phyloP scores from a whole-genome alignment of 2,113 vertebrate genomes.

The Pitta sordida region DNA sequence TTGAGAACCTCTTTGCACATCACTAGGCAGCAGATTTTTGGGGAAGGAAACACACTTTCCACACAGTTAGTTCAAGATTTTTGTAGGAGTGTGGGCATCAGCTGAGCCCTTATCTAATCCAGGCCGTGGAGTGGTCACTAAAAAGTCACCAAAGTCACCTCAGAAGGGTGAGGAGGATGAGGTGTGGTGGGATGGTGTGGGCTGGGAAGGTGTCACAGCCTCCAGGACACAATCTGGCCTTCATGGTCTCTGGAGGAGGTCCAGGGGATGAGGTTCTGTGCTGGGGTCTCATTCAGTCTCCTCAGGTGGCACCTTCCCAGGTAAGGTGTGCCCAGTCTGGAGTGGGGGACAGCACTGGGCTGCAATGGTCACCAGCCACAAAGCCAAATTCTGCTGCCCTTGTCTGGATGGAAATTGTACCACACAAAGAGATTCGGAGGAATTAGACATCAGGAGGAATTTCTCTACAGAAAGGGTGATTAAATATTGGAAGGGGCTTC shows the following conservation, averaged over 20 bases:
- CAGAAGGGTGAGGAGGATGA: not conserved
- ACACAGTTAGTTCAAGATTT: not conserved
- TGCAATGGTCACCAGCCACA: not conserved
- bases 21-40: not conserved
- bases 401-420: not conserved
- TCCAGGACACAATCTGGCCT: not conserved
- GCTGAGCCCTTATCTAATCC: not conserved
- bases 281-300: not conserved
- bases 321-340: not conserved
- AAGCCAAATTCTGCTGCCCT: not conserved
- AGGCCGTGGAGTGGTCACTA: not conserved
- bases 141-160: not conserved
- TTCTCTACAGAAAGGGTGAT: not conserved
- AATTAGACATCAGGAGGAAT: not conserved
- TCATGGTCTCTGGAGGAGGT: accelerated
- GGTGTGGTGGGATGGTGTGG: not conserved
- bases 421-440: not conserved
- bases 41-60: not conserved
- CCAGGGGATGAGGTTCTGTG: not conserved
- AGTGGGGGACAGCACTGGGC: not conserved
- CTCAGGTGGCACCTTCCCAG: not conserved
- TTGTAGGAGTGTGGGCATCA: not conserved
- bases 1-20: not conserved
- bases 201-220: not conserved
- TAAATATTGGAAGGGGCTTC: no score